Evolutionary conservation across 2,888 invertebrate species (phyloP).

Genomic region (Toxonevra muliebris): DNA sequence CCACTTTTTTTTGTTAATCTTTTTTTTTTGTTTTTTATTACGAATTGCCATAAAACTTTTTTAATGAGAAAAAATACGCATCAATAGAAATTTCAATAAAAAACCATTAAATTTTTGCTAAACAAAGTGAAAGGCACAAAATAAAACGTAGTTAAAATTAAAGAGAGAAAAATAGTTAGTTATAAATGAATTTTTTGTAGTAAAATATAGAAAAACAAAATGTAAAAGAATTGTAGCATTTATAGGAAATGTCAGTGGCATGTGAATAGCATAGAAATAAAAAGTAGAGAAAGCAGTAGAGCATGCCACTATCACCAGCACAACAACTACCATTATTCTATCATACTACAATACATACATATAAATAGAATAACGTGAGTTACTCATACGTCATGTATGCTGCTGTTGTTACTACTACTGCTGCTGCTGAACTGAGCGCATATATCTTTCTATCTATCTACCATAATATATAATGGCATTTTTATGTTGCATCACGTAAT

Average conservation of each 20-base stretch:
- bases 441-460: constrained; percentile 3
- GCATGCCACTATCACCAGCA: no score
- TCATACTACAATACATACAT: neutral
- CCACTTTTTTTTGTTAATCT: neutral
- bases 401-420: no score
- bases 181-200: neutral
- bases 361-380: constrained; percentile 50
- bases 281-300: constrained; percentile 27
- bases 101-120: neutral
- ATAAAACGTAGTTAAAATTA: neutral
- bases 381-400: constrained; percentile 56
- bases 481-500: constrained; percentile 63
- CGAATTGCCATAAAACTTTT: constrained; percentile 5
- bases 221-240: neutral
- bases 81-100: constrained; percentile 2
- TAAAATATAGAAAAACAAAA: no score
- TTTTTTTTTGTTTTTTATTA: neutral
- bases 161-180: neutral
- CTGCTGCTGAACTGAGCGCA: constrained; percentile 23
- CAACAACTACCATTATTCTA: constrained; percentile 33
- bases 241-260: constrained; percentile 22
- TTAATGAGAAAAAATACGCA: constrained; percentile 10
- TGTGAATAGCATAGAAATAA: constrained; percentile 29
- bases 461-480: constrained; percentile 51
- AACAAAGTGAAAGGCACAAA: neutral